These are phyloP conservation scores for Parauchenoglanis punctatus DNA, from an alignment of 2,797 vertebrate species.

Conservation along the genomic window DNA sequence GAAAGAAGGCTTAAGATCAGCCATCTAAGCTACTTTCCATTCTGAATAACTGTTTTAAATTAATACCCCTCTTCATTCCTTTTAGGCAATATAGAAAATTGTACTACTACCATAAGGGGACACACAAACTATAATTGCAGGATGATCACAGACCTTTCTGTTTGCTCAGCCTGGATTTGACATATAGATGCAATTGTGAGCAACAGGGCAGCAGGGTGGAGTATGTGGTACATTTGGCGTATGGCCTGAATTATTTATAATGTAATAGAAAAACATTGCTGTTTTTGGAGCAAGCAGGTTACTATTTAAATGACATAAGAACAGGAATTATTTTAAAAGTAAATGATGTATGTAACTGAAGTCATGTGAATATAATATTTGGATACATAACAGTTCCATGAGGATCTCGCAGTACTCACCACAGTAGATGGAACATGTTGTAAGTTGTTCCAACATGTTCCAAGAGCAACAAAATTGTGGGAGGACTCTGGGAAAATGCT, in stretches of 20 bases:
- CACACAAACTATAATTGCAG: not conserved
- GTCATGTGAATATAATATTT: not conserved
- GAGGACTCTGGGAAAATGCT: not conserved
- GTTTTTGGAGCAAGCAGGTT: not conserved
- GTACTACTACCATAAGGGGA: not conserved
- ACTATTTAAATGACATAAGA: not conserved
- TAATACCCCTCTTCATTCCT: not conserved
- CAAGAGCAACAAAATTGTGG: not conserved
- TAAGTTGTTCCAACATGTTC: not conserved
- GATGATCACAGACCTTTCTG: not conserved
- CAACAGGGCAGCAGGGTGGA: not conserved
- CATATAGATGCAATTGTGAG: not conserved
- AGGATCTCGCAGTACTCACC: not conserved
- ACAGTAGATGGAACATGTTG: not conserved
- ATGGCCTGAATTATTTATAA: not conserved
- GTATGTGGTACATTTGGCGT: not conserved
- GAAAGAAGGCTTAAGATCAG: constrained; percentile 65
- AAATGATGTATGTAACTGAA: not conserved
- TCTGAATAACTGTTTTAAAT: constrained; percentile 20
- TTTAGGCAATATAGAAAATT: not conserved
- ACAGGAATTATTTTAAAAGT: not conserved
- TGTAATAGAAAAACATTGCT: not conserved
- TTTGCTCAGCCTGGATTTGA: not conserved
- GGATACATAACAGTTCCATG: not conserved
- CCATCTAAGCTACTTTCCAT: constrained; percentile 58